phyloP scores from a whole-genome alignment of 2,113 vertebrate species.

The Donacobius atricapilla region DNA sequence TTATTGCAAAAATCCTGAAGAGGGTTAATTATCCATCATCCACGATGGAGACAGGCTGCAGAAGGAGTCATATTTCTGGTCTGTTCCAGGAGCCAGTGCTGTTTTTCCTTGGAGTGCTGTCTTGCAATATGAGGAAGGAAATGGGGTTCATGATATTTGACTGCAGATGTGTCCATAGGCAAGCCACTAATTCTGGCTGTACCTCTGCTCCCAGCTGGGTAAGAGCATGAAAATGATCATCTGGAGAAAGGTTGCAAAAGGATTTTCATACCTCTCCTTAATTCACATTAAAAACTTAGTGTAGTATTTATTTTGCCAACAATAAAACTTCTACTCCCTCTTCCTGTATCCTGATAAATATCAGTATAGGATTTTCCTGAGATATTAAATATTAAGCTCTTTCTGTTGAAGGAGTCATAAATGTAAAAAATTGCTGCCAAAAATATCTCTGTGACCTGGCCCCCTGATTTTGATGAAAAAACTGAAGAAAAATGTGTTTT shows the following conservation, averaged over 20 bases:
- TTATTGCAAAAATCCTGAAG: slow-evolving; percentile 42
- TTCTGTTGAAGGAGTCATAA: not conserved
- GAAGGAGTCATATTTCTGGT: not conserved
- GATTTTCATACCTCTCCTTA: not conserved
- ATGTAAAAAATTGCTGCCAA: not conserved
- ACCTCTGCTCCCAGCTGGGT: not conserved
- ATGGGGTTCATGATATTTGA: not conserved
- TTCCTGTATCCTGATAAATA: not conserved
- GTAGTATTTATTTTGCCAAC: not conserved
- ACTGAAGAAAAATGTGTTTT: not conserved
- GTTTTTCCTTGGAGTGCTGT: not conserved
- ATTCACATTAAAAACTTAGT: not conserved
- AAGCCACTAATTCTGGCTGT: not conserved
- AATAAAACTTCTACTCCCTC: not conserved
- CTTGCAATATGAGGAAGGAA: slow-evolving; percentile 18
- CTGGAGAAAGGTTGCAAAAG: not conserved
- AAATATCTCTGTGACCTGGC: not conserved
- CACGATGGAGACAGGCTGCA: not conserved
- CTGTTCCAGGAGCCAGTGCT: not conserved
- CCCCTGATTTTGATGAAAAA: not conserved
- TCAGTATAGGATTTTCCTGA: not conserved
- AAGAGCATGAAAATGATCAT: not conserved
- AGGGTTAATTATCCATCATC: slow-evolving; percentile 32
- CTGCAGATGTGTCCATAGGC: not conserved
- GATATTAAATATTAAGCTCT: not conserved